These are phyloP conservation scores for Pyralis farinalis DNA, from an alignment of 2,888 invertebrate genomes.

Conservation along the genomic window DNA sequence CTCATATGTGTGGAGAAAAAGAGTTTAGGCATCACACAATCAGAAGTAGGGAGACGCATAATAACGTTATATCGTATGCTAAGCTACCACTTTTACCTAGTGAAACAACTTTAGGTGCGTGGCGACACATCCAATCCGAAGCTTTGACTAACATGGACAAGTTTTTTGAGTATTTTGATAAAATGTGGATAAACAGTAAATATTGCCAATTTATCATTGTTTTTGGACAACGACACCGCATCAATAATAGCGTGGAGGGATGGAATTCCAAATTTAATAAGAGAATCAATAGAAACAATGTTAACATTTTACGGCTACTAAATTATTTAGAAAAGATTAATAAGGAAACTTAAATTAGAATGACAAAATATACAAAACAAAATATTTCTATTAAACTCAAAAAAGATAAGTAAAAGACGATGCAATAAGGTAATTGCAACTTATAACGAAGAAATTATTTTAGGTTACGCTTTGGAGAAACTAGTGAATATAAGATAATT, in stretches of 20 bases:
- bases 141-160: not conserved
- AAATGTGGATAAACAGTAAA: slow-evolving; percentile 7
- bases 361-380: slow-evolving; percentile 5
- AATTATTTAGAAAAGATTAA: slow-evolving; percentile 7
- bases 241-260: slow-evolving; percentile 9
- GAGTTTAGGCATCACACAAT: no score
- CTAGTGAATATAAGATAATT: slow-evolving; percentile 7
- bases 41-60: no score
- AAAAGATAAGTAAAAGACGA: slow-evolving; percentile 4
- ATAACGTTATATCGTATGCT: no score
- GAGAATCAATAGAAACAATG: slow-evolving; percentile 7
- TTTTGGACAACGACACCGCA: slow-evolving; percentile 7
- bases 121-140: not conserved
- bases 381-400: slow-evolving; percentile 8
- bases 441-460: slow-evolving; percentile 6
- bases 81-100: not conserved
- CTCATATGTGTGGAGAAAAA: no score
- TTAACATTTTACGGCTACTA: slow-evolving; percentile 9
- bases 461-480: slow-evolving; percentile 4
- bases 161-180: slow-evolving; percentile 8
- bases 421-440: slow-evolving; percentile 6
- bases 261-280: slow-evolving; percentile 9
- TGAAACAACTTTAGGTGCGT: not conserved
- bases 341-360: slow-evolving; percentile 7
- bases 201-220: slow-evolving; percentile 6